Base-by-base conservation (phyloP, 2,797 vertebrate genomes). In the Characodon lateralis region DNA sequence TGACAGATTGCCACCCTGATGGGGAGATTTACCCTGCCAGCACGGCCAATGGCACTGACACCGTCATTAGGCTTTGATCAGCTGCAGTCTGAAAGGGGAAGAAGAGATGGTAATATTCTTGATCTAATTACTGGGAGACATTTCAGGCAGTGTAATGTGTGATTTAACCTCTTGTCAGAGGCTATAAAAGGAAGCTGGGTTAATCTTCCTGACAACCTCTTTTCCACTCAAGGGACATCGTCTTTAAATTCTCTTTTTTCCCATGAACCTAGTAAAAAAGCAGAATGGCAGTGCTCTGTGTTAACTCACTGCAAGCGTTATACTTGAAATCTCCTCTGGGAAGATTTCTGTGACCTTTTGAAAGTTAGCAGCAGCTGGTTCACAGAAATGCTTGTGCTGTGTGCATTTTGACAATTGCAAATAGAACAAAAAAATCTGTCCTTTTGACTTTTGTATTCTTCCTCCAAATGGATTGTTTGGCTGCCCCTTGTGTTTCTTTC, bases 111-210 rank as follows among this genome's bases (percentile, higher is more conserved):
- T 94, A 93, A 95, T 96, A 94, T 95, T 96, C 95, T 93, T 95
- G 94, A 96, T 96, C 93, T 95, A 94, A 96, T 95, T 96, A 96
- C 95, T 92, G 85, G 90, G 88, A 93, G 92, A 93, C 93, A 90
- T 95, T 94, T 94, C 92, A 93, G 92, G 93, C 91, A 63, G 91
- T 90, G 92, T 95, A 94, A 95, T 94, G 93, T 95, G 93, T 95
- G 94, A 95, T 95, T 95, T 95, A 95, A 95, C 94, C 94, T 95
- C 94, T 95, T 94, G 93, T 95, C 93, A 89, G 89, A 89, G 93
- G 94, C 95, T 96, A 95, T 95, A 94, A 95, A 95, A 93, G 94
- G 95, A 95, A 96, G 95, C 93, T 90, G 92, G 94, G 94, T 95
- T 96, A 95, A 96, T 96, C 95, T 95, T 94, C 93, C 93, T 90